Base-by-base conservation (phyloP, 2,888 invertebrate species). In the Xestia sexstrigata region DNA sequence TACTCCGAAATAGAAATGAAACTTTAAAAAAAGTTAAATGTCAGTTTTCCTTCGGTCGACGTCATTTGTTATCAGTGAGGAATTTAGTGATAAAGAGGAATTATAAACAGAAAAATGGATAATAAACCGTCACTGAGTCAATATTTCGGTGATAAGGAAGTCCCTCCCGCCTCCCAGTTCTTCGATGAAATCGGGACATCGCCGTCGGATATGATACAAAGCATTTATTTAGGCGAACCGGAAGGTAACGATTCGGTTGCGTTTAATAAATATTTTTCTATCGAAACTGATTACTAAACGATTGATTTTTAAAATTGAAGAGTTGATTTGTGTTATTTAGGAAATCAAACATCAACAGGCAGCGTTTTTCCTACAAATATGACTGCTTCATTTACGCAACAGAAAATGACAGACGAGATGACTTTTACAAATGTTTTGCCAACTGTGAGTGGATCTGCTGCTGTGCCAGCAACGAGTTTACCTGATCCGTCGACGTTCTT, bases 41-140 rank as follows among this genome's bases (percentile, higher is more conserved):
- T 75, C 67, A 68, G 6, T 35, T 35, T 1, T 23, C 4, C 20
- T 30, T 30, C 20, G 20, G 20, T 62, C 30, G 62, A 62, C 52
- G 78, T 82, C 87, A 82, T 73, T 68, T 70, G 55, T 79, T 84
- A 79, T 84, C 84, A 68, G 26, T 45, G 26, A 63, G 65, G 63
- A 55, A 73, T 70, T 78, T 63, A 52, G 45, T 74, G 82, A 82
- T 85, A 81, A 70, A 72, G 65, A 45, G 26, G 62, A 77, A 79
- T 23, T 78, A 79, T 78, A 88, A 85, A 85, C 79, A 84, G 15
- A 69, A 91, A 90, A 89, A 96, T 96, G 96, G 96, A 97, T 91
- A 95, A 95, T 88, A 95, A 96, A 88, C 97, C 97, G 77, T 96
- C 96, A 76, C 93, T 97, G 84, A 97, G 97, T 91, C 97, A 97